Evolutionary conservation across 1,140 invertebrate species (phyloP), one percentile per base, ranked within the genome.

Genomic region (Adelges cooleyi): DNA sequence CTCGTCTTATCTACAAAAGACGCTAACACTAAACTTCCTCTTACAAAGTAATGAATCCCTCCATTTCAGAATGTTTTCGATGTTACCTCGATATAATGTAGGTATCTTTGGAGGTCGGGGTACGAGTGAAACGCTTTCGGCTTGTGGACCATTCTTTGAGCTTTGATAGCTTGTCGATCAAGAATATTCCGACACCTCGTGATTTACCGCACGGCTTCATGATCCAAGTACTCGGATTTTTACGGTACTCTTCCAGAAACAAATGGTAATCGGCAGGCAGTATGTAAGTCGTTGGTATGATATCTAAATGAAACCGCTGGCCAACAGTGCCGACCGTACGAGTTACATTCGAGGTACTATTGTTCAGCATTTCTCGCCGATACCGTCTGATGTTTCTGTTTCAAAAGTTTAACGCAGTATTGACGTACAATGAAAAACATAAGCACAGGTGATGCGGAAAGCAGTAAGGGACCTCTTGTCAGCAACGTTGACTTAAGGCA

Each of bases 161-260:
- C 75, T 92, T 90, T 1, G 88, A 91, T 44, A 92, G 74, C 76
- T 91, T 91, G 70, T 92, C 91, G 68, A 92, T 90, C 0, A 92
- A 76, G 72, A 92, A 91, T 69, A 92, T 92, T 9, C 90, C 89
- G 4, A 86, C 81, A 0, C 87, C 88, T 74, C 92, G 89, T 6
- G 89, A 92, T 74, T 91, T 87, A n/a, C 91, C 92, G 73, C 90
- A 93, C 0, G 93, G 93, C 74, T 96, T 96, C 88, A 96, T 94
- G 66, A 96, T 96, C 92, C 92, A 97, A 0, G 92, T 95, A 66
- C 88, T 90, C 0, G 92, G 92, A 66, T 89, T 89, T 74, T 91
- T 92, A 46, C 86, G 76, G 74, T 95, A 96, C 73, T 96, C 92
- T 73, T 96, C 91, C 0, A 93, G 89, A 75, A 95, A 95, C 82